Base-by-base conservation (phyloP, 2,113 vertebrate genomes). In the Xiphorhynchus elegans region DNA sequence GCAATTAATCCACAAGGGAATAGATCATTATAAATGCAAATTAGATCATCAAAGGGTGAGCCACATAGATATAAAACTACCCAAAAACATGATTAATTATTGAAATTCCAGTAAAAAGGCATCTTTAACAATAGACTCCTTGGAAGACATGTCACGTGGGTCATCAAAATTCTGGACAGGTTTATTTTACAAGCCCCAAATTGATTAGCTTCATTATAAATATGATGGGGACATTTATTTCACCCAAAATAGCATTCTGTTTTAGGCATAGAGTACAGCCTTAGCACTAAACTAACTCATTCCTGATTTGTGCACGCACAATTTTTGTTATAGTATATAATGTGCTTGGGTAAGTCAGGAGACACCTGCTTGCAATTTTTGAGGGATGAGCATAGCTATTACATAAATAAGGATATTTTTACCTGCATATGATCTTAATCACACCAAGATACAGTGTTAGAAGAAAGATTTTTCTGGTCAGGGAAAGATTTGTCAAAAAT, bases 31-130 rank as follows among this genome's bases (percentile, higher is more conserved):
- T 94, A 94, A 93, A 95, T 97, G 95, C 81, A 96, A 97, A 97
- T 95, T 81, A 93, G 90, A 95, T 94, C 95, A 90, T 97, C 96
- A 96, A 96, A 96, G 92, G 92, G 69, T 93, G 92, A 96, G 40
- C 88, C 83, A 94, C 88, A 89, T 53, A 79, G 62, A 96, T 95
- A 87, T 94, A 92, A 94, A 96, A 87, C 88, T 89, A 94, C 35
- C 64, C 52, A 64, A 67, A 94, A 93, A 73, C 53, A 89, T 58
- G 83, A 94, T 95, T 93, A 96, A 96, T 96, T 96, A 94, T 84
- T 92, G 76, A 96, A 79, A 89, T 84, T 78, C 40, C 49, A 73
- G 53, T 93, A 33, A 90, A 95, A 93, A 90, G 31, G 11, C 28
- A 53, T 90, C 68, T 93, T 87, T 72, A 94, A 94, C 93, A 96